Percentiles rank a stretch among this genome's conserved stretches.
Evolutionary conservation across 2,888 invertebrate species (phyloP).

Genomic region (Lamellibrachia columna): DNA sequence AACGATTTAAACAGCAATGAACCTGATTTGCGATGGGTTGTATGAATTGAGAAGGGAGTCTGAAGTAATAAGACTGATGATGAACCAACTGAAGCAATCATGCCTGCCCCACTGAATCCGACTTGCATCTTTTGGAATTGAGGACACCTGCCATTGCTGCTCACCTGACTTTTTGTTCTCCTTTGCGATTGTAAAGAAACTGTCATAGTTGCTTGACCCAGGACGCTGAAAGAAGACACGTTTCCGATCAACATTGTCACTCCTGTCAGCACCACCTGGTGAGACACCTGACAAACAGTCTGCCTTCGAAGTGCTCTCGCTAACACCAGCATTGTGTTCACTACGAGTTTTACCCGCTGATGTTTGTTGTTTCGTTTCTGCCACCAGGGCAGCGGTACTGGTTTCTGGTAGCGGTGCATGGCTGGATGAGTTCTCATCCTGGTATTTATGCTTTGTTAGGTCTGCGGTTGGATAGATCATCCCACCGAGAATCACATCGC

Average conservation of each 20-base stretch:
- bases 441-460: background rate
- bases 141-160: background rate
- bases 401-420: background rate
- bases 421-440: background rate
- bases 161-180: conserved; percentile 28
- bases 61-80: no score
- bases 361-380: background rate
- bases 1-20: no score
- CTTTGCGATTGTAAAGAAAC: conserved; percentile 26
- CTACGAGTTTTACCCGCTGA: background rate
- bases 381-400: background rate
- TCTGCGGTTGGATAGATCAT: background rate
- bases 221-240: conserved; percentile 23
- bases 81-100: background rate
- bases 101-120: background rate
- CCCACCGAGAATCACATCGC: background rate
- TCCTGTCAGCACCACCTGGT: background rate
- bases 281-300: background rate
- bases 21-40: no score
- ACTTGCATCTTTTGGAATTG: background rate
- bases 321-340: background rate
- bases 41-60: no score
- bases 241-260: background rate
- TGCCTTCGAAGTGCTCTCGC: background rate
- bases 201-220: background rate